Conservation (phyloP, 2,113 vertebrate species). For the Onychorhynchus coronatus region DNA sequence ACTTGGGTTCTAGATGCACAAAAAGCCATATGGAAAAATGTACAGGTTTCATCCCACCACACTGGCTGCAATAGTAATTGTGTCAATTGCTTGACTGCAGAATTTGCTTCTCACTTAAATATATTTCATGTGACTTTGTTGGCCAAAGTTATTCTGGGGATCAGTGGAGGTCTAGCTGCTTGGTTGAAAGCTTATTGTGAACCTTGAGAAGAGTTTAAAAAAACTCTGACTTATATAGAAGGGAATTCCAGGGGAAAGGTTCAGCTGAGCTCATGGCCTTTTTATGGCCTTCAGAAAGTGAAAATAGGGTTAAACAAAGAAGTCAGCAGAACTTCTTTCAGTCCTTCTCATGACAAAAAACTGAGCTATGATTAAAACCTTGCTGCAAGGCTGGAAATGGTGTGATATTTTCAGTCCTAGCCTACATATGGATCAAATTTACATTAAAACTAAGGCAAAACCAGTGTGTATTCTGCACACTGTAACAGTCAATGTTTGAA, state of each 20-base stretch:
- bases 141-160: not conserved
- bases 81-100: not conserved
- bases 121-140: not conserved
- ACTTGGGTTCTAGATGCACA: rapidly evolving
- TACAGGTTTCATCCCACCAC: not conserved
- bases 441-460: not conserved
- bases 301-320: not conserved
- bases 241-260: not conserved
- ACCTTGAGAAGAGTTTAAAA: not conserved
- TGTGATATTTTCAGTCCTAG: not conserved
- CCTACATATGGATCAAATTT: not conserved
- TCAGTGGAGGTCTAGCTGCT: not conserved
- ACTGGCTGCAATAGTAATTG: not conserved
- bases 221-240: not conserved
- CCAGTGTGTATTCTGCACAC: not conserved
- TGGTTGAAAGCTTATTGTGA: not conserved
- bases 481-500: not conserved
- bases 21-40: not conserved
- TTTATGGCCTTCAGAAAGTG: not conserved
- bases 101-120: not conserved
- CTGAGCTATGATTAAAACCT: not conserved
- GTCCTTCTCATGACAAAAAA: not conserved
- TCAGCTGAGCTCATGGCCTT: not conserved
- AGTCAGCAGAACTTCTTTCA: not conserved
- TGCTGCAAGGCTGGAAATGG: not conserved